Conservation (phyloP, 2,888 invertebrate genomes). For the Melitaea athalia region DNA sequence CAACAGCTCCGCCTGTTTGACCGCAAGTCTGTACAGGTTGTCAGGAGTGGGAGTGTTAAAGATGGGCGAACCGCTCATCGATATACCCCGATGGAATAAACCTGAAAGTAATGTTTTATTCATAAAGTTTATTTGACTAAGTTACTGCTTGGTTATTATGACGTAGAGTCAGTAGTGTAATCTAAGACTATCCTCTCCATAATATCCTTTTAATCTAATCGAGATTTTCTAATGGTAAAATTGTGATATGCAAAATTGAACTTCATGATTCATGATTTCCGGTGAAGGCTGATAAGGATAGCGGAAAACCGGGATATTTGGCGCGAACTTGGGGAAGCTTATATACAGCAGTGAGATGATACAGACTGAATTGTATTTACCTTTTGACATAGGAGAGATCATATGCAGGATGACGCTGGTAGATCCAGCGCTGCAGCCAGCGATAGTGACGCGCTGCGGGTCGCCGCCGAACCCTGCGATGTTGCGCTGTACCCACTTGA, state of each 20-base stretch:
- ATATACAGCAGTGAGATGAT: too few relatives aligned
- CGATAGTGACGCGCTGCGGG: conserved; percentile 81
- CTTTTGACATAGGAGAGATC: conserved; percentile 85
- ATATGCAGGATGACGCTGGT: conserved; percentile 77
- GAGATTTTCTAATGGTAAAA: too few relatives aligned
- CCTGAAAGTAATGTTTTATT: conserved; percentile 57
- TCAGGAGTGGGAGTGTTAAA: conserved; percentile 77
- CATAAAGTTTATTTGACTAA: neutral
- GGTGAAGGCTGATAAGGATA: too few relatives aligned
- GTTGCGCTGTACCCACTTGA: conserved; percentile 84
- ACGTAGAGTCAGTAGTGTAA: neutral
- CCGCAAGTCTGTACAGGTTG: conserved; percentile 81
- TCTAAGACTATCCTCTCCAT: too few relatives aligned
- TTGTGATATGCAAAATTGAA: too few relatives aligned
- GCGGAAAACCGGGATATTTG: too few relatives aligned
- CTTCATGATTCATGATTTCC: too few relatives aligned
- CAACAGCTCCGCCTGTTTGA: conserved; percentile 83
- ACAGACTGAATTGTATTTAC: conserved; percentile 42
- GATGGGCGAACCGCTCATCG: conserved; percentile 85
- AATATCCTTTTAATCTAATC: too few relatives aligned
- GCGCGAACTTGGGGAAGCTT: too few relatives aligned
- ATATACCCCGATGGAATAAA: conserved; percentile 86
- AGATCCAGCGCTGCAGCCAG: conserved; percentile 82
- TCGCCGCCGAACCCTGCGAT: conserved; percentile 85
- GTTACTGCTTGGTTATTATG: too few relatives aligned